A percentile compares a stretch with the other conserved stretches of the same genome.
Conservation (phyloP, 35 echinoderm and acorn worm species). For the Eucidaris tribuloides region DNA sequence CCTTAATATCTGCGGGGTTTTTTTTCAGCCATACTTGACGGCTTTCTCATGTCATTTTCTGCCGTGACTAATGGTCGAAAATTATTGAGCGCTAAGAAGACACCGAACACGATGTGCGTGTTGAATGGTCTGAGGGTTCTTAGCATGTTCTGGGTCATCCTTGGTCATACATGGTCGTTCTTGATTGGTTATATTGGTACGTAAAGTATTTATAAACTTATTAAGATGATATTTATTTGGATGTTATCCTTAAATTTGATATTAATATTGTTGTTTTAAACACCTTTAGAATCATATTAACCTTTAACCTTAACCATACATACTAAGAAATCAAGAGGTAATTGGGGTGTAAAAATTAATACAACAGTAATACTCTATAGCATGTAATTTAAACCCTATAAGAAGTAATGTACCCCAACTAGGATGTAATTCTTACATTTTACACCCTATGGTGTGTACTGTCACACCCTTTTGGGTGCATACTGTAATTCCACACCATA, state of each 20-base stretch:
- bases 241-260: not conserved
- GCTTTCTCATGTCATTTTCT: not conserved
- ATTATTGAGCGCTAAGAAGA: slow-evolving; percentile 30
- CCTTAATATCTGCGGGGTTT: no score
- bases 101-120: not conserved
- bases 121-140: slow-evolving; percentile 76
- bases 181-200: not conserved
- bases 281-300: not conserved
- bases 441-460: no score
- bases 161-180: slow-evolving; percentile 42
- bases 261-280: not conserved
- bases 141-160: slow-evolving; percentile 85
- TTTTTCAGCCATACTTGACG: not conserved
- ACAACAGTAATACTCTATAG: no score
- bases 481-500: no score
- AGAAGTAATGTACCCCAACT: no score
- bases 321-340: no score
- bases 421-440: no score
- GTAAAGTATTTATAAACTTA: not conserved
- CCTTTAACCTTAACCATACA: not conserved
- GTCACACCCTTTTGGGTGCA: no score
- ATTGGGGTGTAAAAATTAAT: no score
- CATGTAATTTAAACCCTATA: no score
- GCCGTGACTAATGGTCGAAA: not conserved
- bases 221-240: not conserved